phyloP scores from a whole-genome alignment of 2,888 invertebrate species.

The Idaea dimidiata region DNA sequence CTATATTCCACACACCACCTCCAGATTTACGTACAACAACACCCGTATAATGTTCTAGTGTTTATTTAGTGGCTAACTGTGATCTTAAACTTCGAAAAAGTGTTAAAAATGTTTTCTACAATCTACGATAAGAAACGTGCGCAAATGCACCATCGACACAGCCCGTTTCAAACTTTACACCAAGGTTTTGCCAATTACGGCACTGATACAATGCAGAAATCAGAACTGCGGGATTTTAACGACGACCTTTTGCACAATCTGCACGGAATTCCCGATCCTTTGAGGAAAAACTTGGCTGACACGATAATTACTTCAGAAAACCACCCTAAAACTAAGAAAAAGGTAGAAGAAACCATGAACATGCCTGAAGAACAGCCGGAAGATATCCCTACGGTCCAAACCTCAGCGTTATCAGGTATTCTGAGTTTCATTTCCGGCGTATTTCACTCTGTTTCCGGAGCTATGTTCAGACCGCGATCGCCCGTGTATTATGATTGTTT shows the following conservation, averaged over 20 bases:
- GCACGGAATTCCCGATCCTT: constrained; percentile 58
- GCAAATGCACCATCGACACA: constrained; percentile 27
- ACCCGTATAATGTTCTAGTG: constrained; percentile 20
- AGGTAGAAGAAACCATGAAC: constrained; percentile 22
- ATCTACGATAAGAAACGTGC: constrained; percentile 52
- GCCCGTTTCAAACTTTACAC: background rate
- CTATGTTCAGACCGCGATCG: constrained; percentile 53
- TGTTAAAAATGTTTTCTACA: constrained; percentile 48
- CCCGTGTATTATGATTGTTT: constrained; percentile 47
- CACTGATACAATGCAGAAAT: constrained; percentile 46
- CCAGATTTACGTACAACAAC: constrained; percentile 42
- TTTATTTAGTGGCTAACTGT: constrained; percentile 23
- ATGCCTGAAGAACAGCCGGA: constrained; percentile 20
- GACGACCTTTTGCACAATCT: constrained; percentile 55
- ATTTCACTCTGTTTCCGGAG: constrained; percentile 55
- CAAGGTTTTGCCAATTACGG: constrained; percentile 53
- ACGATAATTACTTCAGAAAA: constrained; percentile 45
- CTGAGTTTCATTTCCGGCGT: constrained; percentile 60
- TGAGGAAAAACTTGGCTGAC: constrained; percentile 69
- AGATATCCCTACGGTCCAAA: constrained; percentile 17
- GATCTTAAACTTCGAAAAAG: constrained; percentile 38
- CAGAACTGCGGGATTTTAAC: constrained; percentile 50
- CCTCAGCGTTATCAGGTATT: constrained; percentile 49
- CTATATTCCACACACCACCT: constrained; percentile 54
- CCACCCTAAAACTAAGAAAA: constrained; percentile 19